Evolutionary conservation across 2,888 invertebrate species (phyloP).

Genomic region (Crematogaster levior): DNA sequence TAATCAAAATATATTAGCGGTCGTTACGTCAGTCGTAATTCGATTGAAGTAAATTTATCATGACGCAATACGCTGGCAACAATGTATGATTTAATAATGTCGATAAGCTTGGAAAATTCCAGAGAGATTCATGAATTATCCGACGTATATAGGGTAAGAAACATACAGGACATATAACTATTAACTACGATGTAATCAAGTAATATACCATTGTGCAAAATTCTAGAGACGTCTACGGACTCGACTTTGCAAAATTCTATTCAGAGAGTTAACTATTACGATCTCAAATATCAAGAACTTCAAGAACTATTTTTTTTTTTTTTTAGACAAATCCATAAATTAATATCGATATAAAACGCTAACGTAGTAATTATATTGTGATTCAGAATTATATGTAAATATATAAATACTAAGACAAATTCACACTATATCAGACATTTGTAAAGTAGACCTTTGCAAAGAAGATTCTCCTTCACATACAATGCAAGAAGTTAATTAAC

Average conservation of each 20-base stretch:
- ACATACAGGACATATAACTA: neutral
- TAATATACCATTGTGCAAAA: slow-evolving; percentile 2
- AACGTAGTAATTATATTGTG: no score
- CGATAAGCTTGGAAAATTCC: slow-evolving; percentile 48
- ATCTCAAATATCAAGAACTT: neutral
- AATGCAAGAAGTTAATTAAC: neutral
- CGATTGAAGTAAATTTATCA: slow-evolving; percentile 47
- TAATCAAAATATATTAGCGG: slow-evolving; percentile 46
- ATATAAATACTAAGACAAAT: no score
- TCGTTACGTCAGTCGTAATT: slow-evolving; percentile 41
- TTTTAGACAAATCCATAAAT: neutral
- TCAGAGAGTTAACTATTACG: neutral
- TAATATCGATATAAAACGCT: neutral
- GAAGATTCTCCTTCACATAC: neutral
- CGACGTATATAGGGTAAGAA: neutral
- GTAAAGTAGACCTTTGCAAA: neutral
- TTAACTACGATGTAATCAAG: neutral
- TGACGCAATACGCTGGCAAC: slow-evolving; percentile 30
- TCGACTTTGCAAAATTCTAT: neutral
- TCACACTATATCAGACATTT: neutral
- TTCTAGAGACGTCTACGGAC: neutral
- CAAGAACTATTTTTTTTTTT: neutral
- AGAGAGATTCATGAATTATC: slow-evolving; percentile 13
- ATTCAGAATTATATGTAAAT: no score
- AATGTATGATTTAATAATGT: slow-evolving; percentile 46